Evolutionary conservation across 2,888 invertebrate genomes (phyloP).

Genomic region (Watsonalla cultraria): DNA sequence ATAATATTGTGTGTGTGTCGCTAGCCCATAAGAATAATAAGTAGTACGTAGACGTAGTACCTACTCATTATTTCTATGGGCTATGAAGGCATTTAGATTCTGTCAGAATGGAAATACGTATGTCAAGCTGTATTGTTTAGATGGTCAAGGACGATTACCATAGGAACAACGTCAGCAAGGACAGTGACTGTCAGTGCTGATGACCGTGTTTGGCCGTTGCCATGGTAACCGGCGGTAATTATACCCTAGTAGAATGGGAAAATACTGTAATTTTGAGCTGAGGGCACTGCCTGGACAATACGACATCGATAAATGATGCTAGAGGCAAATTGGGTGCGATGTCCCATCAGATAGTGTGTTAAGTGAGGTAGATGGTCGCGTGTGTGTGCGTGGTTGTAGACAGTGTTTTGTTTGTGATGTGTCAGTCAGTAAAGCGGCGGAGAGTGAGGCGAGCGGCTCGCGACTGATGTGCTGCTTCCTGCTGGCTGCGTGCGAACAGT

Average conservation of each 20-base stretch:
- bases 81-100: too few species aligned
- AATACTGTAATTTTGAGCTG: conserved; percentile 9
- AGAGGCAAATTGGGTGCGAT: neutral
- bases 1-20: too few species aligned
- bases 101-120: too few species aligned
- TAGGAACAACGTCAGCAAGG: conserved; percentile 12
- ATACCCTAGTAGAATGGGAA: conserved; percentile 19
- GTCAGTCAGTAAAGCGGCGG: conserved; percentile 4
- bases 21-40: too few species aligned
- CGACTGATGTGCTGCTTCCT: conserved; percentile 54
- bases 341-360: neutral
- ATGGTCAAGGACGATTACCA: conserved; percentile 17
- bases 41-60: too few species aligned
- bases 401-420: neutral
- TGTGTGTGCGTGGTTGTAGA: neutral
- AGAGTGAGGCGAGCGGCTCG: neutral
- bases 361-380: neutral
- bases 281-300: conserved; percentile 12
- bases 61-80: too few species aligned
- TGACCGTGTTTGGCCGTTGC: conserved; percentile 42
- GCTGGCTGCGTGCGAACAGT: conserved; percentile 45
- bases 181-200: conserved; percentile 13
- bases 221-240: conserved; percentile 37
- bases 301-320: neutral
- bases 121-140: neutral